Conservation (phyloP, 2,113 vertebrate genomes). For the Hydropotes inermis region DNA sequence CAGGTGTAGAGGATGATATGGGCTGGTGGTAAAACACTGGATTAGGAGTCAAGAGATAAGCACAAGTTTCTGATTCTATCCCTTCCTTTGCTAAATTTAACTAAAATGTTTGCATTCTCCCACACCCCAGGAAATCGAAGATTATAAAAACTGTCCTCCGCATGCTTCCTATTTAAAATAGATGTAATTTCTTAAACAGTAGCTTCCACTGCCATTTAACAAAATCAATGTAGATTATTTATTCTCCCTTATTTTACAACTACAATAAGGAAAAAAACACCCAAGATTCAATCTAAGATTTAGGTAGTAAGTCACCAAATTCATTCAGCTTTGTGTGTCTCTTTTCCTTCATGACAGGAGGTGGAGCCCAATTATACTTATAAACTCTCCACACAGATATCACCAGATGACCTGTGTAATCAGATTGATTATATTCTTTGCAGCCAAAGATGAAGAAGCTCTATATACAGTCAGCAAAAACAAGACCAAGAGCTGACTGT, state of each 20-base stretch:
- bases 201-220: neutral
- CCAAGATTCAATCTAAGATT: neutral
- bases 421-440: neutral
- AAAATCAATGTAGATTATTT: neutral
- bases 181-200: neutral
- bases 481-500: neutral
- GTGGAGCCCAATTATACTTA: neutral
- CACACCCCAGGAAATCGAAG: neutral
- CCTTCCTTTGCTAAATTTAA: neutral
- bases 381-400: neutral
- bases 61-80: neutral
- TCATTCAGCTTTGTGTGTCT: neutral
- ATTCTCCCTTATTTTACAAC: neutral
- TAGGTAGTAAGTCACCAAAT: neutral
- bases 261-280: neutral
- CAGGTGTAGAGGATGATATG: neutral
- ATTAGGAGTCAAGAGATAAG: neutral
- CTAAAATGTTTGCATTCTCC: neutral
- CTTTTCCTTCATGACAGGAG: neutral
- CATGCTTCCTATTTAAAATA: constrained; percentile 14
- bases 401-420: neutral
- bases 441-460: neutral
- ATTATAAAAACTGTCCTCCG: neutral
- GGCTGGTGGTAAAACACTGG: neutral
- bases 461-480: neutral